Evolutionary conservation across 2,797 vertebrate genomes (phyloP).

Genomic region (Neoniphon sammara): DNA sequence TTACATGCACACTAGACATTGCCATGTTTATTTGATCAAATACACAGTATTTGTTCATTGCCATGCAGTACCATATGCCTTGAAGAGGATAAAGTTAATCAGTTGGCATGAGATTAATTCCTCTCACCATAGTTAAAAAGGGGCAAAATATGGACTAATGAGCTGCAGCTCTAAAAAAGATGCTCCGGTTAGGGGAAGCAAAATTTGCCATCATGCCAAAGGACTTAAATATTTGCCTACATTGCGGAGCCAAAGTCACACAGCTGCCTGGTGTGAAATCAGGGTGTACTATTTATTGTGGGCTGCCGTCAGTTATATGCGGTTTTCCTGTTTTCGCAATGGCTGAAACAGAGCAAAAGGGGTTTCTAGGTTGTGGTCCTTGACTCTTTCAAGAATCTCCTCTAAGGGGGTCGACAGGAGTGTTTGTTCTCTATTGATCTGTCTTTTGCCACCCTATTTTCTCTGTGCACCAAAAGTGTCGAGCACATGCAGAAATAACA

Average conservation of each 20-base stretch:
- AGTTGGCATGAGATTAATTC: conserved; percentile 29
- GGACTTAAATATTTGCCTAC: conserved; percentile 63
- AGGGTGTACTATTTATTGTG: conserved; percentile 78
- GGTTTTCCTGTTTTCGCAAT: conserved; percentile 87
- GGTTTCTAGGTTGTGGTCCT: conserved; percentile 87
- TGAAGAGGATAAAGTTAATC: conserved; percentile 36
- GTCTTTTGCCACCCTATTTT: conserved; percentile 61
- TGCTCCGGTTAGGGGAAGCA: conserved; percentile 54
- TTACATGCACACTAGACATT: conserved; percentile 17
- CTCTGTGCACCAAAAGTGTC: conserved; percentile 73
- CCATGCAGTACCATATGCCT: neutral
- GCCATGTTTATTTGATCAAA: conserved; percentile 27
- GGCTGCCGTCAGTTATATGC: conserved; percentile 77
- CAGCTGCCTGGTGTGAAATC: conserved; percentile 75
- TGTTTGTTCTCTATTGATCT: conserved; percentile 59
- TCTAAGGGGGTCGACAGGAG: conserved; percentile 66
- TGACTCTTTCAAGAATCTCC: conserved; percentile 56
- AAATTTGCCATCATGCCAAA: conserved; percentile 72
- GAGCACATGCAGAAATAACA: conserved; percentile 71
- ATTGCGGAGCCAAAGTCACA: conserved; percentile 62
- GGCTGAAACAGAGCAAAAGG: conserved; percentile 70
- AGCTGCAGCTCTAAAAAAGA: conserved; percentile 52
- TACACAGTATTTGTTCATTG: conserved; percentile 22
- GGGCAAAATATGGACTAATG: conserved; percentile 29
- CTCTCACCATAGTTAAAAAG: conserved; percentile 48